phyloP scores from a whole-genome alignment of 2,888 invertebrate species.

The Rhagonycha lutea region DNA sequence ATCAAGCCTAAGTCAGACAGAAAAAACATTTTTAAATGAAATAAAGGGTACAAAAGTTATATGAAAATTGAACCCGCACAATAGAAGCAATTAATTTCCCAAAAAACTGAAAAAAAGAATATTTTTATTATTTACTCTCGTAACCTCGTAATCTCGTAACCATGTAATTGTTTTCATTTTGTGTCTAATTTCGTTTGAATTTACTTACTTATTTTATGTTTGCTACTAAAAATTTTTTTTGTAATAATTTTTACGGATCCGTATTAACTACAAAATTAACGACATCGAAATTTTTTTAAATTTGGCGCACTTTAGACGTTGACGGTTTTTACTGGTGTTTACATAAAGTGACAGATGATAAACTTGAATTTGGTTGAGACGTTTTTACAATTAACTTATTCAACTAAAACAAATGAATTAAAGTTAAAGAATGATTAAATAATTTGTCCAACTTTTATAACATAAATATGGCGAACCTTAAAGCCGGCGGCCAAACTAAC shows the following conservation, averaged over 20 bases:
- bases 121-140: too few relatives aligned
- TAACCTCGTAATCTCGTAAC: too few relatives aligned
- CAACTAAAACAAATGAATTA: neutral
- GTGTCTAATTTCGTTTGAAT: too few relatives aligned
- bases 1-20: too few relatives aligned
- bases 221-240: neutral
- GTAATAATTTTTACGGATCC: neutral
- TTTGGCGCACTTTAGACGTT: neutral
- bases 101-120: too few relatives aligned
- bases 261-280: neutral
- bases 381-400: neutral
- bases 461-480: conserved; percentile 49
- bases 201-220: too few relatives aligned
- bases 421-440: neutral
- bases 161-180: too few relatives aligned
- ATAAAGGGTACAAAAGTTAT: too few relatives aligned
- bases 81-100: too few relatives aligned
- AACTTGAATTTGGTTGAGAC: neutral
- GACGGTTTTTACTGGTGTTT: neutral
- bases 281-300: neutral
- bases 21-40: too few relatives aligned
- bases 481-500: conserved; percentile 50
- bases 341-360: neutral
- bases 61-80: too few relatives aligned
- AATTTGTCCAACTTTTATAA: neutral